phyloP scores from a whole-genome alignment of 2,113 vertebrate species.

The Gobio gobio region DNA sequence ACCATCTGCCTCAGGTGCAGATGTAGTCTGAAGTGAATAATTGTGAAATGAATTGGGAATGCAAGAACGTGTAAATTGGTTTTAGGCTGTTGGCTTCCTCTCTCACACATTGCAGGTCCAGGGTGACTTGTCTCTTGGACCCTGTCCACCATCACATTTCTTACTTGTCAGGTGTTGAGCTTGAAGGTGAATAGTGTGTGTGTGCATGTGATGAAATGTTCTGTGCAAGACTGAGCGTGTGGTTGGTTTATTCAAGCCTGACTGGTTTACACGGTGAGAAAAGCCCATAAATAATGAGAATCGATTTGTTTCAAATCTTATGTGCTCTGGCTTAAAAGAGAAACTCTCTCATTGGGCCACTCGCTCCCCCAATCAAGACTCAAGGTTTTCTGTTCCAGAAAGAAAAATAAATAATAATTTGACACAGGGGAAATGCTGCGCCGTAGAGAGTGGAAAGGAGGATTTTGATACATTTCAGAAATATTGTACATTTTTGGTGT shows the following conservation, averaged over 20 bases:
- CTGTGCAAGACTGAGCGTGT: slow-evolving; percentile 11
- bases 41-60: slow-evolving; percentile 33
- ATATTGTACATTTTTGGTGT: not conserved
- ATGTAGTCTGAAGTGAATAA: slow-evolving; percentile 25
- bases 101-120: slow-evolving; percentile 17
- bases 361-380: not conserved
- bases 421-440: not conserved
- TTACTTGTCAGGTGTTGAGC: slow-evolving; percentile 7
- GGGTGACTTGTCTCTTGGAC: slow-evolving; percentile 27
- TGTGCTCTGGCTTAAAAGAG: not conserved
- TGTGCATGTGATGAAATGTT: not conserved
- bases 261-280: slow-evolving; percentile 9
- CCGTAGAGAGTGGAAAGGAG: no score
- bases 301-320: slow-evolving; percentile 11
- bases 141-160: slow-evolving; percentile 3
- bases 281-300: slow-evolving; percentile 33
- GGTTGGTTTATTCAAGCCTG: slow-evolving; percentile 29
- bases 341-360: not conserved
- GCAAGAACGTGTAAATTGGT: slow-evolving; percentile 1
- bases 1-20: slow-evolving; percentile 33
- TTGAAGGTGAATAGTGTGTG: slow-evolving; percentile 20
- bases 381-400: not conserved
- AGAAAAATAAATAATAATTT: not conserved
- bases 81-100: slow-evolving; percentile 15
- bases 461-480: not conserved